These are phyloP conservation scores for Thereva unica DNA, from an alignment of 2,888 invertebrate species.

Conservation along the genomic window DNA sequence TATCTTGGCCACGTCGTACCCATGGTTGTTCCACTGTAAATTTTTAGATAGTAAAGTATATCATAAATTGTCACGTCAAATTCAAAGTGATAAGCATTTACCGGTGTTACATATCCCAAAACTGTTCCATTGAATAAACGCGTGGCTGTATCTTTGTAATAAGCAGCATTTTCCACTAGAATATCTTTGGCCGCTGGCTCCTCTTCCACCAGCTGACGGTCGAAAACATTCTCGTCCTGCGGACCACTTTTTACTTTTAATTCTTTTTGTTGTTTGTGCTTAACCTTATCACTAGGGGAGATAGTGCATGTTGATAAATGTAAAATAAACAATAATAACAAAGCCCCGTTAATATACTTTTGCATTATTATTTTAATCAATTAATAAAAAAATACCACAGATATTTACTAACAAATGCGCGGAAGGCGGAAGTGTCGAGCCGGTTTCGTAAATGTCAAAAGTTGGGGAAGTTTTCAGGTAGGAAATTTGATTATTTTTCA, in stretches of 20 bases:
- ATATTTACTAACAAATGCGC: no score
- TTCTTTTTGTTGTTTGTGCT: conserved; percentile 47
- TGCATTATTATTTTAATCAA: no score
- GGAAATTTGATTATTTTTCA: no score
- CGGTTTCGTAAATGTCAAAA: no score
- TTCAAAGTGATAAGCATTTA: conserved; percentile 57
- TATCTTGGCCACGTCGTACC: conserved; percentile 88
- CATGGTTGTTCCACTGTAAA: conserved; percentile 91
- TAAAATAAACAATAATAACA: no score
- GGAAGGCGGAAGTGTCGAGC: no score
- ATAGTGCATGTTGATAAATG: conserved; percentile 45
- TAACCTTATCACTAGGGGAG: conserved; percentile 49
- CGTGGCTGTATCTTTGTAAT: conserved; percentile 69
- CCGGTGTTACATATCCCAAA: conserved; percentile 91
- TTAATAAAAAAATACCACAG: no score
- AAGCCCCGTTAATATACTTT: no score
- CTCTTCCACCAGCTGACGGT: conserved; percentile 69
- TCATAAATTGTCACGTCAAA: neutral
- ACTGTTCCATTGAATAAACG: conserved; percentile 74
- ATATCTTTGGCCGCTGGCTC: conserved; percentile 74
- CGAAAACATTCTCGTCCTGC: conserved; percentile 67
- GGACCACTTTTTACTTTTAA: conserved; percentile 60
- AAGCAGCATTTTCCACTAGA: conserved; percentile 73
- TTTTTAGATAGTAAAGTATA: neutral
- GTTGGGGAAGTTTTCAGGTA: no score